A percentile compares a stretch with the other conserved stretches of the same genome.
Evolutionary conservation across 2,797 vertebrate species (phyloP).

Genomic region (Emydoidea blandingii): DNA sequence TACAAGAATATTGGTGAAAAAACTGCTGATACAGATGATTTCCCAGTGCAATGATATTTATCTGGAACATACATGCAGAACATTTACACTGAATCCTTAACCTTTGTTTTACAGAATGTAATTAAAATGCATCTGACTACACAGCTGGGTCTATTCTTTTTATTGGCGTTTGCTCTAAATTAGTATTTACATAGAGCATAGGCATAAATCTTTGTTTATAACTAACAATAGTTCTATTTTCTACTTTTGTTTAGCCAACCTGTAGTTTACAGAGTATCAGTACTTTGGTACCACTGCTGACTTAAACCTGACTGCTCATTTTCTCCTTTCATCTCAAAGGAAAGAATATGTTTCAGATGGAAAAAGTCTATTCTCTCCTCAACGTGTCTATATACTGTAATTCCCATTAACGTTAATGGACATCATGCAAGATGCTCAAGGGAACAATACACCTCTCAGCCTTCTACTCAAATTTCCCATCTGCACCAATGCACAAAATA

Average conservation of each 20-base stretch:
- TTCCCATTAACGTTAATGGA: accelerated
- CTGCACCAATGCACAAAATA: accelerated
- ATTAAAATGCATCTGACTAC: conserved; percentile 3
- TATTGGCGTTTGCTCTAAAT: not conserved
- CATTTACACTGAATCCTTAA: not conserved
- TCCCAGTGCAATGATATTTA: not conserved
- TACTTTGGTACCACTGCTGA: not conserved
- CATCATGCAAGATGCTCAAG: not conserved
- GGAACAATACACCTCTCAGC: not conserved
- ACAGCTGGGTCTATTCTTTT: not conserved
- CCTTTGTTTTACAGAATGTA: not conserved
- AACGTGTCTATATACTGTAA: accelerated
- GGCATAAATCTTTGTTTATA: not conserved
- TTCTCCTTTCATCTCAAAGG: not conserved
- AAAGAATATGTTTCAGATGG: not conserved
- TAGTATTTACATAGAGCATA: not conserved
- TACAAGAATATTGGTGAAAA: not conserved
- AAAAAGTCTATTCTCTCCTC: not conserved
- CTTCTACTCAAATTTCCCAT: not conserved
- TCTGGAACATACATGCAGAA: not conserved
- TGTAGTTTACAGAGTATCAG: not conserved
- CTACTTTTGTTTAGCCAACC: not conserved
- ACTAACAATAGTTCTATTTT: not conserved
- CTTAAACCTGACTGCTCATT: not conserved
- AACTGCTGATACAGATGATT: not conserved